Percentiles rank a stretch among this genome's conserved stretches.
phyloP scores from a whole-genome alignment of 2,888 invertebrate genomes.

The Caenorhabditis panamensis region DNA sequence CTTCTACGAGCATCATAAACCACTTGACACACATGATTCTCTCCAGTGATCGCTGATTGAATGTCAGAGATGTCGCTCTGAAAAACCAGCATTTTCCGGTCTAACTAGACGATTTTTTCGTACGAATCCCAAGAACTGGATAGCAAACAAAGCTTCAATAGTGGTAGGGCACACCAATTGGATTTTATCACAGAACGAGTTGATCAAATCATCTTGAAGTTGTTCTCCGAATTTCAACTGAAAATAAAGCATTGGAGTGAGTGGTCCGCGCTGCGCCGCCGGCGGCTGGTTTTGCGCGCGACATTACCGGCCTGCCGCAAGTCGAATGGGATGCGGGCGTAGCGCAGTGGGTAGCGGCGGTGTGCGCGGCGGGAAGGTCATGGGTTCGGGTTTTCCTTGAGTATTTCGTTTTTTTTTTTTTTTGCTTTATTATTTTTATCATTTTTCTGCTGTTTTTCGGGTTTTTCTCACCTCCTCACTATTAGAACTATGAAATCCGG shows the following conservation, averaged over 20 bases:
- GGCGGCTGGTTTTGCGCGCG: too few species aligned
- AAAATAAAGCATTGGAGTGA: background rate
- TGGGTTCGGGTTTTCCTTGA: too few species aligned
- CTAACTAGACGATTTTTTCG: background rate
- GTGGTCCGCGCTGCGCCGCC: background rate
- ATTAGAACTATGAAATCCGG: background rate
- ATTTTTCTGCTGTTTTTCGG: background rate
- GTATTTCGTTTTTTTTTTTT: too few species aligned
- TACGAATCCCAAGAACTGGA: background rate
- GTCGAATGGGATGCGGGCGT: too few species aligned
- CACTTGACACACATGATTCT: conserved; percentile 1
- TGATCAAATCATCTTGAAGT: conserved; percentile 9
- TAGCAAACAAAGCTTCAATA: conserved; percentile 3
- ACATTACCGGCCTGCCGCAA: background rate
- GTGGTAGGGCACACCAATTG: background rate
- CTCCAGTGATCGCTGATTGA: background rate
- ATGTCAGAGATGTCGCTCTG: background rate
- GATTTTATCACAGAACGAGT: conserved; percentile 11
- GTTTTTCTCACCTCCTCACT: background rate
- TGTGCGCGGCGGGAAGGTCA: too few species aligned
- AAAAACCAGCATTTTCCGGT: too few species aligned
- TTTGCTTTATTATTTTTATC: too few species aligned
- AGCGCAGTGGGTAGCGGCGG: too few species aligned
- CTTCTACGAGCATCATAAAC: background rate
- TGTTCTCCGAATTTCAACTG: conserved; percentile 8